These are phyloP conservation scores for Hymenochirus boettgeri DNA, from an alignment of 2,113 vertebrate species.

Conservation along the genomic window DNA sequence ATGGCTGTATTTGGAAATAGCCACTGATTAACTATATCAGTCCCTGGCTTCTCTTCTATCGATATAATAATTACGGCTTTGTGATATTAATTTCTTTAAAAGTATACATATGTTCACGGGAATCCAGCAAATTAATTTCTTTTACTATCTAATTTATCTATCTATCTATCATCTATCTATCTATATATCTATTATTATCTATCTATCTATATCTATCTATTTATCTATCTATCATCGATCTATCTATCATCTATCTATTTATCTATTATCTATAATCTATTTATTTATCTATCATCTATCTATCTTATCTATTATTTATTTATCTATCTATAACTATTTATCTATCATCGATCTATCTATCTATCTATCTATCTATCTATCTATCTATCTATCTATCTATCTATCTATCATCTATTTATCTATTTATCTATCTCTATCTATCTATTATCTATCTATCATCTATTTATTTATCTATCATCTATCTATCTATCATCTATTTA, in stretches of 20 bases:
- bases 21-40: too few relatives aligned
- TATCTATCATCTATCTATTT: slow-evolving; percentile 49
- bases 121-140: too few relatives aligned
- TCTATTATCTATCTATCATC: background rate
- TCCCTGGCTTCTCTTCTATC: too few relatives aligned
- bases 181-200: too few relatives aligned
- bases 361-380: slow-evolving; percentile 2
- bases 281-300: slow-evolving; percentile 2
- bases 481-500: background rate
- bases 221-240: slow-evolving; percentile 43
- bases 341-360: slow-evolving; percentile 2
- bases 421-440: background rate
- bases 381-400: slow-evolving; percentile 2
- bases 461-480: background rate
- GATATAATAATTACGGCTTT: too few relatives aligned
- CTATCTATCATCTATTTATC: background rate
- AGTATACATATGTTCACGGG: too few relatives aligned
- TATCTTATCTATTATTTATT: background rate
- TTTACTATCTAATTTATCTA: background rate
- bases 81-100: too few relatives aligned
- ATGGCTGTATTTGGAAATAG: too few relatives aligned
- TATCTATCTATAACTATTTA: background rate
- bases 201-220: background rate
- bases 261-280: too few relatives aligned
- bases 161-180: background rate